Conservation (phyloP, 2,888 invertebrate genomes). For the Agonopterix alstromeriana region DNA sequence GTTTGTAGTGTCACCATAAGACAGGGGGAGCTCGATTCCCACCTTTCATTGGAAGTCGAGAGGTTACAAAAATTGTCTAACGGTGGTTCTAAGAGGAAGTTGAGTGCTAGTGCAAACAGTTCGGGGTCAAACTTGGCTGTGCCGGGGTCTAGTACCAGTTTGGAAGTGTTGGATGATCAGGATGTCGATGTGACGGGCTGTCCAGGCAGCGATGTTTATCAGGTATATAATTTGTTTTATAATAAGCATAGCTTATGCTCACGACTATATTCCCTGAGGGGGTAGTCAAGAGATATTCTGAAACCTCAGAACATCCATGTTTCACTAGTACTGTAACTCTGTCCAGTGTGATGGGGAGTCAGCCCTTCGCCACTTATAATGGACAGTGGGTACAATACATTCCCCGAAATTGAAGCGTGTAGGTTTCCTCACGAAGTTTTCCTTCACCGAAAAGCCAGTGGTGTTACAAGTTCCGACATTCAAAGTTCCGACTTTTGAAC, state of each 20-base stretch:
- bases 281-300: no score
- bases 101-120: slow-evolving; percentile 41
- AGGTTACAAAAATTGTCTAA: slow-evolving; percentile 51
- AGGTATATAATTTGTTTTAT: slow-evolving; percentile 32
- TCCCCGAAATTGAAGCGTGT: no score
- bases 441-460: no score
- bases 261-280: no score
- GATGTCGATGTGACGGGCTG: slow-evolving; percentile 61
- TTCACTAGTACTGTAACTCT: no score
- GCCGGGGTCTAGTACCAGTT: slow-evolving; percentile 43
- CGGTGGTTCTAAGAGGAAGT: slow-evolving; percentile 49
- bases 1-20: slow-evolving; percentile 91
- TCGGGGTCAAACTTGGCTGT: slow-evolving; percentile 30
- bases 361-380: no score
- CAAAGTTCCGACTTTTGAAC: no score
- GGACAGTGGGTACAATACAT: no score
- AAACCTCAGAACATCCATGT: no score
- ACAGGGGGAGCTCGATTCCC: slow-evolving; percentile 88
- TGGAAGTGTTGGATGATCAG: slow-evolving; percentile 37
- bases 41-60: slow-evolving; percentile 85
- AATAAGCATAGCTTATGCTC: background rate
- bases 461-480: no score
- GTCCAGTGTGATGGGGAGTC: no score
- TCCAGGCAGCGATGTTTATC: slow-evolving; percentile 63
- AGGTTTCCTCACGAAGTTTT: no score